phyloP scores from a whole-genome alignment of 2,888 invertebrate species.

The Globia sparganii region DNA sequence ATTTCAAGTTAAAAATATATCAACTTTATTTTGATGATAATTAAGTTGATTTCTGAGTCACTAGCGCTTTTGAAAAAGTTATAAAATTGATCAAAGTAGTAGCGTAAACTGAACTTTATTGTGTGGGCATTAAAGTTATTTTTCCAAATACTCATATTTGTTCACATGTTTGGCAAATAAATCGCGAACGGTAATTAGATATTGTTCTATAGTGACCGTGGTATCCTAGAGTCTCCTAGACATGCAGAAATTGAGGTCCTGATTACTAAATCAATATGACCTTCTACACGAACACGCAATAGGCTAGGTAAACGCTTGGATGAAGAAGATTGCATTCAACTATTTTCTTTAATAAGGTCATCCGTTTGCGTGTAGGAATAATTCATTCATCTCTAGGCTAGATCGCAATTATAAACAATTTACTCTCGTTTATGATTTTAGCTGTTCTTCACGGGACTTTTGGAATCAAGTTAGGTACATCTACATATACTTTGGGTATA shows the following conservation, averaged over 20 bases:
- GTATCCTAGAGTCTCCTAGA: neutral
- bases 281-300: conserved; percentile 9
- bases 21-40: too few relatives aligned
- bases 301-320: conserved; percentile 1
- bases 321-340: conserved; percentile 12
- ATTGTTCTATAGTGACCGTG: neutral
- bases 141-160: too few relatives aligned
- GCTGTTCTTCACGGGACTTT: neutral
- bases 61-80: too few relatives aligned
- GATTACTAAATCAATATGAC: neutral
- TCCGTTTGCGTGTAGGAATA: conserved; percentile 39
- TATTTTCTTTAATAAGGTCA: conserved; percentile 29
- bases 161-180: too few relatives aligned
- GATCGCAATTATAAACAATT: neutral
- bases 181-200: too few relatives aligned
- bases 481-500: too few relatives aligned
- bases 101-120: too few relatives aligned
- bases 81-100: too few relatives aligned
- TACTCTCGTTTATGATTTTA: neutral
- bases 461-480: neutral
- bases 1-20: too few relatives aligned
- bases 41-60: too few relatives aligned
- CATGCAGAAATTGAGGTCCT: neutral
- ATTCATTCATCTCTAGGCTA: neutral
- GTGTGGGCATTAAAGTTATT: too few relatives aligned